Conservation (phyloP, 1,140 invertebrate genomes). For the Macrotrachela quadricornifera region DNA sequence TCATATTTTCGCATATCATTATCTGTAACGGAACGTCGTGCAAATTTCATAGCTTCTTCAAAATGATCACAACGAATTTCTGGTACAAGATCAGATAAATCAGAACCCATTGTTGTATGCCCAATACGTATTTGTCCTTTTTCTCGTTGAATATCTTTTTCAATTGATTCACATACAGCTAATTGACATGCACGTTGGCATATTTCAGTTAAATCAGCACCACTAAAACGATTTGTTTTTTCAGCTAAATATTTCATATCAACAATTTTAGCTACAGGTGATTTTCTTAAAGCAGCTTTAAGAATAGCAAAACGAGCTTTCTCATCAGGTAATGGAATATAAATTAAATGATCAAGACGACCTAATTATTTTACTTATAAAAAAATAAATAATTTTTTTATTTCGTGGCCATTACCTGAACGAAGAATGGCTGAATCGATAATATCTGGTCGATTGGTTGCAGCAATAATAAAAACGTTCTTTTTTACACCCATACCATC, state of each 20-base stretch:
- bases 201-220: conserved; percentile 95
- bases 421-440: conserved; percentile 95
- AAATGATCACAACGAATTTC: conserved; percentile 90
- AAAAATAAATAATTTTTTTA: no score
- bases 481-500: conserved; percentile 99
- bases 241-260: conserved; percentile 83
- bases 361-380: no score
- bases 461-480: conserved; percentile 98
- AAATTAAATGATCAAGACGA: conserved; percentile 92
- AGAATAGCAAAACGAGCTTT: conserved; percentile 86
- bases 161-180: conserved; percentile 90
- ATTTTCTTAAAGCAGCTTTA: conserved; percentile 43
- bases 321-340: conserved; percentile 96
- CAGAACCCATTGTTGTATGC: conserved; percentile 24
- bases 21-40: conserved; percentile 87
- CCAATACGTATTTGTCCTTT: conserved; percentile 35
- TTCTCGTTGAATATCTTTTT: conserved; percentile 73
- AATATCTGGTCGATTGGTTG: conserved; percentile 75
- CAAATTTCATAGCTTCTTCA: conserved; percentile 98
- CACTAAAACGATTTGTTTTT: conserved; percentile 86
- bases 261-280: conserved; percentile 80
- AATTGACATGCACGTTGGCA: conserved; percentile 97
- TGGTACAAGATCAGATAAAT: conserved; percentile 74
- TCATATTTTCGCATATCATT: conserved; percentile 99
- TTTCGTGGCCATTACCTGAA: conserved; percentile 43